A percentile compares a stretch with the other conserved stretches of the same genome.
These are phyloP conservation scores for fruit fly (Drosophila melanogaster) DNA, from an alignment of 1,140 invertebrate species.

Conservation along the genomic window DNA sequence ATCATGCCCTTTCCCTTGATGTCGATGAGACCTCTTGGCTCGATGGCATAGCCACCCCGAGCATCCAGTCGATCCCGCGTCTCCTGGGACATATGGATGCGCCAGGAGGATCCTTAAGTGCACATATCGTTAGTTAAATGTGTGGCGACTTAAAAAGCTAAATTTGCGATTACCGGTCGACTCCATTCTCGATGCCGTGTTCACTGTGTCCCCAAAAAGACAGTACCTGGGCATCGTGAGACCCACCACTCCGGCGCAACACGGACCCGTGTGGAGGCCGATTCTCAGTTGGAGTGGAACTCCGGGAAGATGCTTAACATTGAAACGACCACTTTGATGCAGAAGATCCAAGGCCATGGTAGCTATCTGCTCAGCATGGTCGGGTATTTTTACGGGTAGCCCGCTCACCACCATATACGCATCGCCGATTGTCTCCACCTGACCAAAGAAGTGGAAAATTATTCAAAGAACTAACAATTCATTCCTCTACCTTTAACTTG, in stretches of 20 bases:
- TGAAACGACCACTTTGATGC: constrained; percentile 93
- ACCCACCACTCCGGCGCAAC: constrained; percentile 93
- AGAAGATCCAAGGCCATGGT: constrained; percentile 95
- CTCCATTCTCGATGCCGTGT: constrained; percentile 95
- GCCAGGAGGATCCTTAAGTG: constrained; percentile 89
- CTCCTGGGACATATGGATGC: constrained; percentile 92
- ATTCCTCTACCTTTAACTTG: no score
- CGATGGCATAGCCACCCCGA: constrained; percentile 91
- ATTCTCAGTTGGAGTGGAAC: constrained; percentile 92
- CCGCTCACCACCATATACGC: constrained; percentile 98
- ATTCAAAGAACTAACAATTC: not conserved
- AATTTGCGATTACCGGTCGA: constrained; percentile 88
- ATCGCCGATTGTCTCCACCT: constrained; percentile 98
- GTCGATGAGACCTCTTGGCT: constrained; percentile 92
- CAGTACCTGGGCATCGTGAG: constrained; percentile 96
- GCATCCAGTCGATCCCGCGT: constrained; percentile 91
- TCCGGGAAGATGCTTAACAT: constrained; percentile 92
- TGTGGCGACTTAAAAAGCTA: not conserved
- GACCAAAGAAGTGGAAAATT: not conserved
- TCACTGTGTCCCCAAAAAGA: constrained; percentile 97
- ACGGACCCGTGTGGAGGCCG: constrained; percentile 92
- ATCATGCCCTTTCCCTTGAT: constrained; percentile 96
- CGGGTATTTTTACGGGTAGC: constrained; percentile 90
- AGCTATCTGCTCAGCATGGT: constrained; percentile 92
- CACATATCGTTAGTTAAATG: not conserved